phyloP scores from a whole-genome alignment of 2,113 vertebrate species.

The Myrmecobius fasciatus region DNA sequence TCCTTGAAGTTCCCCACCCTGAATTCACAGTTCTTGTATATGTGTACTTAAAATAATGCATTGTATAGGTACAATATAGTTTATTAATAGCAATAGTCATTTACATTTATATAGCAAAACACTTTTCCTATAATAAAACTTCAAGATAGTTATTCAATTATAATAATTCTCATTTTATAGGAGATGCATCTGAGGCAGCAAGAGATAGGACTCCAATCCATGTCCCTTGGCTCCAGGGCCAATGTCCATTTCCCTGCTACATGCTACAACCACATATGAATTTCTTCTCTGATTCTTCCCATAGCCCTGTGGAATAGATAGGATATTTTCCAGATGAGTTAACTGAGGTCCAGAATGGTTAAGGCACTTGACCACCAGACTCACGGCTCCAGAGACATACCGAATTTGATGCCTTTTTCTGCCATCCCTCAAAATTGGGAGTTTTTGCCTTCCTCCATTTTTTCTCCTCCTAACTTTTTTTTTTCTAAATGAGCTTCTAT shows the following conservation, averaged over 20 bases:
- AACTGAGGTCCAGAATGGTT: neutral
- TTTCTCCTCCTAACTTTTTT: slow-evolving; percentile 4
- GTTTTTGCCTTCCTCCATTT: slow-evolving; percentile 22
- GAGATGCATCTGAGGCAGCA: neutral
- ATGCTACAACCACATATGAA: neutral
- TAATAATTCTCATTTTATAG: neutral
- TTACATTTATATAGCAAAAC: neutral
- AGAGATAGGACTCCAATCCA: neutral
- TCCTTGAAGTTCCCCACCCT: neutral
- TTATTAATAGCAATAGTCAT: neutral
- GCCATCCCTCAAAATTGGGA: slow-evolving; percentile 11
- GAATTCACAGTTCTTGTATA: neutral
- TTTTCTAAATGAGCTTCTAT: slow-evolving; percentile 3
- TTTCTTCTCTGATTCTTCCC: neutral
- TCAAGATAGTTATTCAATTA: neutral
- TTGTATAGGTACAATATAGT: neutral
- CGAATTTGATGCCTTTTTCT: neutral
- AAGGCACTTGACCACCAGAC: neutral
- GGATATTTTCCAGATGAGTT: neutral
- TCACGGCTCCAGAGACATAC: neutral
- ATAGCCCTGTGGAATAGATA: neutral
- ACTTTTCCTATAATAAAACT: neutral
- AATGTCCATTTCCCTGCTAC: neutral
- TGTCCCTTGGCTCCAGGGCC: neutral
- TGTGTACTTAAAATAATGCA: neutral